Percentiles rank a stretch among this genome's conserved stretches.
These are phyloP conservation scores for Thysanoteuthis rhombus DNA, from an alignment of 2,888 invertebrate genomes.

Conservation along the genomic window DNA sequence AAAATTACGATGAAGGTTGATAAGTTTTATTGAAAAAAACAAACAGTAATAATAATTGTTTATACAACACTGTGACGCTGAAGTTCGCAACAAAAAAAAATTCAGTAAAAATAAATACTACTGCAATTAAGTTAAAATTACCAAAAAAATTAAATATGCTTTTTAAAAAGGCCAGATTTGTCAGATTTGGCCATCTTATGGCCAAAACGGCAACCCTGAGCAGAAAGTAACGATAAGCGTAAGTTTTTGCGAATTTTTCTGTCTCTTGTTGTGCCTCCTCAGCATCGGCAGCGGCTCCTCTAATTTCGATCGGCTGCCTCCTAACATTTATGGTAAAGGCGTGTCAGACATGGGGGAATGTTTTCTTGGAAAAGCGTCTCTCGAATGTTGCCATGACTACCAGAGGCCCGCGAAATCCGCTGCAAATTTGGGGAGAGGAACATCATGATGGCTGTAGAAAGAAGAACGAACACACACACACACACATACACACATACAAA, in stretches of 20 bases:
- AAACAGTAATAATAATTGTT: too few relatives aligned
- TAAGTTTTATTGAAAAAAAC: too few relatives aligned
- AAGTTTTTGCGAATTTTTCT: background rate
- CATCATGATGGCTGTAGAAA: background rate
- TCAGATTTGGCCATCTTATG: too few relatives aligned
- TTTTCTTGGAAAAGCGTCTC: slow-evolving; percentile 12
- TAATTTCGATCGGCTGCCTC: background rate
- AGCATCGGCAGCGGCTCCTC: background rate
- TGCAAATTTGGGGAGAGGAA: background rate
- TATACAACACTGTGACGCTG: too few relatives aligned
- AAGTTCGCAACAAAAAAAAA: too few relatives aligned
- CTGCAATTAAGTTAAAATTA: too few relatives aligned
- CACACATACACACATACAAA: background rate
- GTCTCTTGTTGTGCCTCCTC: background rate
- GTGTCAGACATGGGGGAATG: background rate
- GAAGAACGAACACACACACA: background rate
- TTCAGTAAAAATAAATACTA: too few relatives aligned
- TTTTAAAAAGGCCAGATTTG: too few relatives aligned
- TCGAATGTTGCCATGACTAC: background rate
- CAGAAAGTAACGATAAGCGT: too few relatives aligned
- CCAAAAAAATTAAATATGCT: too few relatives aligned
- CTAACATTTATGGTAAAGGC: slow-evolving; percentile 12
- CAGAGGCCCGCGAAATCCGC: background rate
- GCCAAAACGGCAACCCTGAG: too few relatives aligned
- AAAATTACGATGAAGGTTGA: too few relatives aligned